Conservation (phyloP, 2,113 vertebrate genomes). For the Candoia aspera region DNA sequence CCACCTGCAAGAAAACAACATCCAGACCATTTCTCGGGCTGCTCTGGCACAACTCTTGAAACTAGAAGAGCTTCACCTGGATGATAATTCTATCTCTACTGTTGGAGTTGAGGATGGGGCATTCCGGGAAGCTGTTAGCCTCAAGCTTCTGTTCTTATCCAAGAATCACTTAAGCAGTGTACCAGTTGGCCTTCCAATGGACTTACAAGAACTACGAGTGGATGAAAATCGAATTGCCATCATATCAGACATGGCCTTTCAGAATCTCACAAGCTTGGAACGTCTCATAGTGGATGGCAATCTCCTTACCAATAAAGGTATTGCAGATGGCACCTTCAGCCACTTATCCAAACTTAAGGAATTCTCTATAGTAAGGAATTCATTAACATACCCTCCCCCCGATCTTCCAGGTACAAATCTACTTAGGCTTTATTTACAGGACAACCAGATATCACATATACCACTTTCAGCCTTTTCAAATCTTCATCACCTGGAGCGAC, state of each 20-base stretch:
- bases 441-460: constrained; percentile 95
- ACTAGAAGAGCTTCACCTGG: constrained; percentile 93
- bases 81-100: constrained; percentile 97
- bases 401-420: constrained; percentile 88
- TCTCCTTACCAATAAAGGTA: constrained; percentile 91
- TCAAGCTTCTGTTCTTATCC: constrained; percentile 94
- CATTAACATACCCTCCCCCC: constrained; percentile 87
- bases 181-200: constrained; percentile 90
- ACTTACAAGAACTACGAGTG: constrained; percentile 90
- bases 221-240: constrained; percentile 95
- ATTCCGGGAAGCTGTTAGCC: constrained; percentile 91
- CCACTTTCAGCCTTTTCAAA: constrained; percentile 86
- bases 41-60: constrained; percentile 90
- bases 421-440: constrained; percentile 89
- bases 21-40: constrained; percentile 95
- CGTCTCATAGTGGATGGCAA: constrained; percentile 95
- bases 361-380: constrained; percentile 93
- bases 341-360: constrained; percentile 90
- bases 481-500: constrained; percentile 87
- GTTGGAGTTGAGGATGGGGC: constrained; percentile 96
- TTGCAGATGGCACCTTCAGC: constrained; percentile 91
- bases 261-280: constrained; percentile 92
- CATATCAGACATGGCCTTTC: constrained; percentile 93
- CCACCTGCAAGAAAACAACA: constrained; percentile 98
- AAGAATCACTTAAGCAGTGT: constrained; percentile 98